A percentile compares a stretch with the other conserved stretches of the same genome.
Evolutionary conservation across 1,140 invertebrate species (phyloP).

Genomic region (Trachymyrmex septentrionalis): DNA sequence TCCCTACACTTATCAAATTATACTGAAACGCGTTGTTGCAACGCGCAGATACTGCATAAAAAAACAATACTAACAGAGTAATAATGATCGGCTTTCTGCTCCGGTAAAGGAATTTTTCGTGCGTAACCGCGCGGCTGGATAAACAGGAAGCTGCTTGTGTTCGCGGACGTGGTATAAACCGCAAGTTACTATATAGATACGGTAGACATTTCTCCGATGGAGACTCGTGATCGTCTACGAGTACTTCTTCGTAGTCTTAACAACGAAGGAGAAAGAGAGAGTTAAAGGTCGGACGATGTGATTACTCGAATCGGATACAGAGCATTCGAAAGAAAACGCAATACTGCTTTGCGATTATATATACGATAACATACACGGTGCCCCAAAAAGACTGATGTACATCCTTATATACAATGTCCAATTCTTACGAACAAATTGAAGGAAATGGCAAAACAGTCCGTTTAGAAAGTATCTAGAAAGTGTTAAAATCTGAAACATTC

Average conservation of each 20-base stretch:
- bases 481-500: not conserved
- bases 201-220: slow-evolving; percentile 51
- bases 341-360: slow-evolving; percentile 55
- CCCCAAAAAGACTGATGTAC: not conserved
- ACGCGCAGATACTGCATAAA: not conserved
- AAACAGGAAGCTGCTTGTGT: slow-evolving; percentile 69
- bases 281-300: slow-evolving; percentile 43
- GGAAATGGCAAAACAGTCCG: not conserved
- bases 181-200: slow-evolving; percentile 58
- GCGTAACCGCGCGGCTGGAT: slow-evolving; percentile 34
- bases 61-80: slow-evolving; percentile 26
- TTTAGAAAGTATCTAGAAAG: not conserved
- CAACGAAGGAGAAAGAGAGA: slow-evolving; percentile 8
- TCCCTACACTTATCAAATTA: not conserved
- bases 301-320: slow-evolving; percentile 68
- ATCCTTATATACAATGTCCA: not conserved
- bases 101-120: slow-evolving; percentile 47
- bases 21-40: not conserved
- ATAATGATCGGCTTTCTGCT: slow-evolving; percentile 36
- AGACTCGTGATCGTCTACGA: slow-evolving; percentile 56
- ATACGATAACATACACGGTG: slow-evolving; percentile 4
- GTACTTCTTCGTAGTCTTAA: slow-evolving; percentile 62
- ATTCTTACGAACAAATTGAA: not conserved
- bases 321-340: slow-evolving; percentile 67
- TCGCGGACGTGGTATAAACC: slow-evolving; percentile 51